Evolutionary conservation across 2,888 invertebrate genomes (phyloP).

Genomic region (Dasypolia templi): DNA sequence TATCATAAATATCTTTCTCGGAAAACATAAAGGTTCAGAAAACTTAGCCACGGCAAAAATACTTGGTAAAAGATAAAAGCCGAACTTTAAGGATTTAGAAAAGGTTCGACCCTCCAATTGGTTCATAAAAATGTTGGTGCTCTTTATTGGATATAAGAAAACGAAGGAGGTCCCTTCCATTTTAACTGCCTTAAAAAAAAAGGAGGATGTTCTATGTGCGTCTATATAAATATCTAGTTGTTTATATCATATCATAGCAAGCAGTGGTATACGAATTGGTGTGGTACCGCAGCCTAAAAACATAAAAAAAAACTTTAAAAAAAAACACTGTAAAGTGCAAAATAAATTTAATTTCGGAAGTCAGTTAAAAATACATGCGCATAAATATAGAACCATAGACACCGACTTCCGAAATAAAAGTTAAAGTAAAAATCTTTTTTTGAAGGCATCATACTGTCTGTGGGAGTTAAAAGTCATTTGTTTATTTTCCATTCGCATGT

Average conservation of each 20-base stretch:
- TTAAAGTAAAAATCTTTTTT: neutral
- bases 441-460: conserved; percentile 16
- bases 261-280: neutral
- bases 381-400: neutral
- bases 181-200: neutral
- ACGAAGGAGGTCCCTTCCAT: conserved; percentile 71
- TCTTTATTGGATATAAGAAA: conserved; percentile 83
- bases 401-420: neutral
- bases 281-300: neutral
- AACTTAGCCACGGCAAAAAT: conserved; percentile 79
- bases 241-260: neutral
- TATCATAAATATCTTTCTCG: conserved; percentile 72
- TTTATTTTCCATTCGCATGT: conserved; percentile 39
- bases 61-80: conserved; percentile 84
- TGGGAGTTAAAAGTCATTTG: conserved; percentile 43
- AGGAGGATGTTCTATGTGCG: neutral
- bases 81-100: conserved; percentile 82
- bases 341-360: neutral
- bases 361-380: no score
- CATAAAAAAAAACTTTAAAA: neutral
- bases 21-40: conserved; percentile 75
- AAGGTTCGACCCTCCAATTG: conserved; percentile 79
- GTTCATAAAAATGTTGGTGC: conserved; percentile 83
- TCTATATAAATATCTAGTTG: neutral
- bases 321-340: neutral